A percentile compares a stretch with the other conserved stretches of the same genome.
Evolutionary conservation across 2,797 vertebrate genomes (phyloP).

Genomic region (Cyclopterus lumpus): DNA sequence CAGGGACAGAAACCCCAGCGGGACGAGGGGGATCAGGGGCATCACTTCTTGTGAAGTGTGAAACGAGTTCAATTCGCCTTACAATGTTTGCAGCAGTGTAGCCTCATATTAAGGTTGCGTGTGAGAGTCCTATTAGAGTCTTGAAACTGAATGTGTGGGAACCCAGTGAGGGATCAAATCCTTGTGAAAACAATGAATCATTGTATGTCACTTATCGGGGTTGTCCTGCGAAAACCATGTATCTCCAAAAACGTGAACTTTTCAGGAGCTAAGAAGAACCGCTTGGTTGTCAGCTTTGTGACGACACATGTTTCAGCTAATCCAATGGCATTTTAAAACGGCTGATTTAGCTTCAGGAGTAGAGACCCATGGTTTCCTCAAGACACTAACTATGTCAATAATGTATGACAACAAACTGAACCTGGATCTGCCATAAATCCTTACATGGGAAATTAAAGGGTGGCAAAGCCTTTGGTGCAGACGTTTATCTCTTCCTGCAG

Average conservation of each 20-base stretch:
- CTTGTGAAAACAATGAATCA: neutral
- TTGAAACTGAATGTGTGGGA: neutral
- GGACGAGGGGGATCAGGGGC: slow-evolving; percentile 1
- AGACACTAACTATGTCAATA: neutral
- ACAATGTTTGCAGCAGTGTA: neutral
- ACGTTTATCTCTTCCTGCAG: neutral
- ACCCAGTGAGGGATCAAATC: neutral
- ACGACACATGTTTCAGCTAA: neutral
- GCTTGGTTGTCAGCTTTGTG: neutral
- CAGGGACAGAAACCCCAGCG: slow-evolving; percentile 5
- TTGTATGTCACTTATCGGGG: neutral
- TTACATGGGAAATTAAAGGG: neutral
- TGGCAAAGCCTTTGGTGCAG: neutral
- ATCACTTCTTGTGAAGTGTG: neutral
- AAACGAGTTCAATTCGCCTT: neutral
- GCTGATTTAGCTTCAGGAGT: neutral
- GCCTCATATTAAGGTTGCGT: neutral
- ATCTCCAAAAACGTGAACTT: neutral
- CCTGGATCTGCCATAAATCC: neutral
- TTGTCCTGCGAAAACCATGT: neutral
- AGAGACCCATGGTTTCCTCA: neutral
- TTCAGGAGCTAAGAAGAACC: neutral
- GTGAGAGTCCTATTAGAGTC: neutral
- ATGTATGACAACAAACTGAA: neutral
- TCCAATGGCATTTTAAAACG: neutral